Evolutionary conservation across 2,888 invertebrate genomes (phyloP).

Genomic region (Hemaris fuciformis): DNA sequence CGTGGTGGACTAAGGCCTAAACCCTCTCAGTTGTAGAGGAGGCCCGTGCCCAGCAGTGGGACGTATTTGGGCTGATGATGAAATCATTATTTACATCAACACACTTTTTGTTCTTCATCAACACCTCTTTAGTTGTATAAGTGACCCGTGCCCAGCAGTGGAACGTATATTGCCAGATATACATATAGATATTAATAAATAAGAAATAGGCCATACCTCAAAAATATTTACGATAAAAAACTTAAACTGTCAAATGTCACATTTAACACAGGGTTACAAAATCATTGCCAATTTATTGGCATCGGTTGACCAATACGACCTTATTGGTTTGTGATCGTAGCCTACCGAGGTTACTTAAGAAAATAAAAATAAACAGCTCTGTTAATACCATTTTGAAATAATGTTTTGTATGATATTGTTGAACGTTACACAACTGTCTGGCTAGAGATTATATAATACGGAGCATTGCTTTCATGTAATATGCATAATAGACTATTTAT

Average conservation of each 20-base stretch:
- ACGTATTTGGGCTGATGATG: too few relatives aligned
- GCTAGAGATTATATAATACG: background rate
- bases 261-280: background rate
- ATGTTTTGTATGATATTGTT: background rate
- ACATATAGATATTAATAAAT: too few relatives aligned
- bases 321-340: background rate
- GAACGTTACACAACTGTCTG: background rate
- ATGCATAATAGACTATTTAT: too few relatives aligned
- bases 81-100: too few relatives aligned
- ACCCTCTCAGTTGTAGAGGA: too few relatives aligned
- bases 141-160: too few relatives aligned
- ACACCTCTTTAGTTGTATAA: too few relatives aligned
- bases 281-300: background rate
- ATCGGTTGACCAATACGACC: background rate
- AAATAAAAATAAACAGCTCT: constrained; percentile 3
- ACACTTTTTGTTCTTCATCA: too few relatives aligned
- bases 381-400: background rate
- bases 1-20: too few relatives aligned
- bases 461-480: too few relatives aligned
- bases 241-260: background rate
- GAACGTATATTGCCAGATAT: too few relatives aligned
- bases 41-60: too few relatives aligned
- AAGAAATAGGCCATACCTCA: background rate
- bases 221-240: background rate
- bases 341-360: background rate